Percentiles rank a stretch among this genome's conserved stretches.
Conservation (phyloP, 2,888 invertebrate species). For the Apamea epomidion region DNA sequence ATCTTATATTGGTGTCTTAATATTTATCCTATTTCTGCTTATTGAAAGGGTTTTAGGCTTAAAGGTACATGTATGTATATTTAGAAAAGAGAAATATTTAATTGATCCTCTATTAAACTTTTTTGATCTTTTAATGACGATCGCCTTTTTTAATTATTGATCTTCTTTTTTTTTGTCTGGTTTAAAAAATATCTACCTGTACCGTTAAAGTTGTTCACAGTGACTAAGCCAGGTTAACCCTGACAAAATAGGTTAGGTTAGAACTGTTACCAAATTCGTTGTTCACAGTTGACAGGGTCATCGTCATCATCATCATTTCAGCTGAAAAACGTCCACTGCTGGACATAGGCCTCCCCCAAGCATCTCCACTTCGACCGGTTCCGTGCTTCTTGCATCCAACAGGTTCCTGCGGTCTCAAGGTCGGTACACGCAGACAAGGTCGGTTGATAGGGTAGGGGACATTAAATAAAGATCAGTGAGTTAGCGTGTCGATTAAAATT, state of each 20-base stretch:
- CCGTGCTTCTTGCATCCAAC: too few relatives aligned
- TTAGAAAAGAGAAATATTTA: neutral
- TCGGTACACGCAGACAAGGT: too few relatives aligned
- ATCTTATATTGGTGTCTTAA: conserved; percentile 7
- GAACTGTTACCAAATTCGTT: neutral
- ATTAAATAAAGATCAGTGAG: too few relatives aligned
- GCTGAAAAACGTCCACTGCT: too few relatives aligned
- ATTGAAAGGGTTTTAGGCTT: conserved; percentile 13
- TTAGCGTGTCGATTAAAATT: neutral
- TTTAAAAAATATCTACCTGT: neutral
- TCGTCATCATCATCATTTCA: too few relatives aligned
- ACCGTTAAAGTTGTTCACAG: too few relatives aligned
- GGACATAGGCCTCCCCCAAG: too few relatives aligned
- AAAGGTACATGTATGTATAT: neutral
- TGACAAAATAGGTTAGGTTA: neutral
- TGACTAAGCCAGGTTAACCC: neutral
- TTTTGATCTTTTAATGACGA: neutral
- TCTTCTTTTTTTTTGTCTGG: too few relatives aligned
- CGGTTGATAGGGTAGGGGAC: too few relatives aligned
- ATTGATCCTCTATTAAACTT: neutral
- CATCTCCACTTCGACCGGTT: too few relatives aligned
- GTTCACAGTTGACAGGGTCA: too few relatives aligned
- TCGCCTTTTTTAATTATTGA: neutral
- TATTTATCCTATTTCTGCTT: neutral
- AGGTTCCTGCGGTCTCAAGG: too few relatives aligned